Evolutionary conservation across 2,888 invertebrate genomes (phyloP), one percentile per base, ranked within the genome.

Genomic region (Arenicola marina): DNA sequence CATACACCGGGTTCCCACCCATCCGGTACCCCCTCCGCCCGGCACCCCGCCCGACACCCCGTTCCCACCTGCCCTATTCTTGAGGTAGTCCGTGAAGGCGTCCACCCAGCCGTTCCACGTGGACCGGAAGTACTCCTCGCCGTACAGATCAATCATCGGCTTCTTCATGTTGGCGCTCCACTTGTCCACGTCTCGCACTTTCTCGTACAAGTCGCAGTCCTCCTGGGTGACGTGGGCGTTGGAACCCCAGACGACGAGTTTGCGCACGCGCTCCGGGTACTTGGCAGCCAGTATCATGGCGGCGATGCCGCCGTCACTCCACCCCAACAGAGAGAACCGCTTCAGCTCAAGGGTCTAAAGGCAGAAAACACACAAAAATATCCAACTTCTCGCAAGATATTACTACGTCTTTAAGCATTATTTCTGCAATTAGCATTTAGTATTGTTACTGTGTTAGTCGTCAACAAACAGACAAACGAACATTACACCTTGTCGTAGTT

Each of bases 251-350:
- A 92, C 86, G 1, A 93, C 88, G 61, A 93, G 82, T 77, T 91
- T 92, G 15, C 88, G 85, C 0, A 94, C 86, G 11, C 83, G 83
- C 0, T 88, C 84, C 0, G 90, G 88, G 82, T 90, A 87, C 63
- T 87, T 88, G 1, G 89, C 90, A 2, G 93, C 90, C n/a, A 92
- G 78, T 33, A 94, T 89, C 68, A 95, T 83, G 21, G 89, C 89
- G 0, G 91, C 88, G 48, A 89, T 90, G 1, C 92, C 95, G 31
- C 95, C 95, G 84, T 93, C 93, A 83, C 92, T 92, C 92, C 94
- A 95, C 0, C 95, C 95, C 61, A 94, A 76, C 11, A 93, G 75
- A 0, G 92, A 92, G 82, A 89, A 73, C 71, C 88, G 88, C 0
- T 87, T 77, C 46, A 89, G 86, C 1, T 89, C 87, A 7, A 94